Evolutionary conservation across 2,888 invertebrate genomes (phyloP), one percentile per base, ranked within the genome.

Genomic region (Zeuzera pyrina): DNA sequence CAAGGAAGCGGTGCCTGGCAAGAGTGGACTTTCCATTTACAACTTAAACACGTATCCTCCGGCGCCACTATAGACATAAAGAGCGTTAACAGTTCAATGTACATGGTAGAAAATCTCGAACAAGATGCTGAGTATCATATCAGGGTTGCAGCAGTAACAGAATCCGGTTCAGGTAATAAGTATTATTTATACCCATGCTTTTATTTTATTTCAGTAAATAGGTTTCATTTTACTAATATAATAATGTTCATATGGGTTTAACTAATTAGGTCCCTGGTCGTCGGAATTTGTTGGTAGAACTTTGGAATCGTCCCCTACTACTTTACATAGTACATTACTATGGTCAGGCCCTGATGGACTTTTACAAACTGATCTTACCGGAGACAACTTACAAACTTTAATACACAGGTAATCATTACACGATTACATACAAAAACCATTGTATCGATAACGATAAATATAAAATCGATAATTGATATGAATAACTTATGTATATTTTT

Each of bases 261-360:
- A 22, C 13, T n/a, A 12, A 36, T 40, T 34, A 81, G 93, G 95
- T 12, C 94, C 94, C 0, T 94, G 93, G 87, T 90, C 91, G 1
- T 85, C 88, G 4, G 90, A 89, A 57, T 93, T 94, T 55, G 74
- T 86, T 10, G 92, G 92, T 0, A 87, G 85, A 54, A 94, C 91
- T 0, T 67, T 92, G 34, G 85, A 84, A 24, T 68, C 71, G 16
- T 69, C 84, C 12, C 76, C 85, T 10, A 81, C 86, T 36, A 86
- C 86, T 1, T 66, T 86, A 26, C 84, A 86, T 42, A 87, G 89
- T 15, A 85, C 87, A 0, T 85, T 92, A 27, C 60, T 91, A 3
- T 93, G 93, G 93, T 91, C 92, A 0, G 88, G 90, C 0, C 85
- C 87, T 1, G 89, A 91, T 38, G 93, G 92, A 1, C 70, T 95